Base-by-base conservation (phyloP, 2,888 invertebrate genomes). In the Idaea biselata region DNA sequence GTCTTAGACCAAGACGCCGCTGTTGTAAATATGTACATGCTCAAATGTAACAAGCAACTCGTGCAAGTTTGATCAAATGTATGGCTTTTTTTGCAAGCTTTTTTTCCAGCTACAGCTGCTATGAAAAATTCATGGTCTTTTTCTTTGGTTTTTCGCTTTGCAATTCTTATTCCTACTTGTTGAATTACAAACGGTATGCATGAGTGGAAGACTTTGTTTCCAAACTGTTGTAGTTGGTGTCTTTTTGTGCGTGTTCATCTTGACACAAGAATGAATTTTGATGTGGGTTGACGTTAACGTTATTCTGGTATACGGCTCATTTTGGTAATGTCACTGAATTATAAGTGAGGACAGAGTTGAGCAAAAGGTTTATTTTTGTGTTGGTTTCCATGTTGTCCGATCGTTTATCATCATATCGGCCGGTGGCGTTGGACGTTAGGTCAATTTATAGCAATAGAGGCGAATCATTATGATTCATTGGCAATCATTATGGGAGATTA, bases 201-300 rank as follows among this genome's bases (percentile, higher is more conserved):
- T 79, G 76, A 81, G 75, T 66, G 70, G 66, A 71, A 72, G 73
- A 68, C 62, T 79, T 73, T 73, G 71, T 81, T 75, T 71, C 76
- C 73, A 79, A 83, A 80, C 78, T 64, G 70, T 64, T 56, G 67
- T 63, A 61, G 69, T 69, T 72, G 73, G 68, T 78, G 74, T 81
- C 74, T 78, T 82, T 83, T 84, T 80, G 72, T 76, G 69, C 60
- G 61, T 67, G 60, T 66, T 72, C 69, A 71, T 68, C 66, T 68
- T 70, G 71, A 67, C 71, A 62, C 63, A 68, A 69, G 69, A 72
- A 76, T 79, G 78, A 79, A 80, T 84, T 83, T 84, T 88, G 87
- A 90, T 80, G 74, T 81, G 84, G 88, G 88, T 88, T 78, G 87
- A 82, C 83, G 77, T 81, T 72, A 77, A 73, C 68, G 68, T 72